These are phyloP conservation scores for Metallyticus violacea DNA, from an alignment of 2,888 invertebrate genomes.

Conservation along the genomic window DNA sequence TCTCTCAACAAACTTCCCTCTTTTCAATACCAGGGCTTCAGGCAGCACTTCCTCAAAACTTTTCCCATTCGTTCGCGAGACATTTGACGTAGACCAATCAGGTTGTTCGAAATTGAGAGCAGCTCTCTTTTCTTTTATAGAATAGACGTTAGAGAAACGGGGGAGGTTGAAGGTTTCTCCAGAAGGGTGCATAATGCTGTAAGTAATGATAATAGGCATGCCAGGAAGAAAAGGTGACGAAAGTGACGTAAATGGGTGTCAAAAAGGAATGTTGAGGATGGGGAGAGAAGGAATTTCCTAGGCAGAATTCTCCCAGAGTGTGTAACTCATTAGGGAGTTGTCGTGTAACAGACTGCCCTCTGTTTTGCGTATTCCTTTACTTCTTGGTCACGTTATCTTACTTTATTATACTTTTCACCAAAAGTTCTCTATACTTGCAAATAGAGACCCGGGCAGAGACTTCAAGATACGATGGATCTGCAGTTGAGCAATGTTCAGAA, in stretches of 20 bases:
- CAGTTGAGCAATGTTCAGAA: no score
- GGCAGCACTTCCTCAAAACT: neutral
- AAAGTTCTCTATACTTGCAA: neutral
- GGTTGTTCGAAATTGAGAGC: neutral
- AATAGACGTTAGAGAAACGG: neutral
- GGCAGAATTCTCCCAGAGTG: neutral
- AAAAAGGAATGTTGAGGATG: neutral
- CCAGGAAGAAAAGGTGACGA: neutral
- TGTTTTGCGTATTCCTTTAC: neutral
- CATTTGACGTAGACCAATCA: slow-evolving; percentile 21
- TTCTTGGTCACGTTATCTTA: neutral
- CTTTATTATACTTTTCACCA: neutral
- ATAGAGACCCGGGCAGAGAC: neutral
- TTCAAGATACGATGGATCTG: no score
- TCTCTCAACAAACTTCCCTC: neutral
- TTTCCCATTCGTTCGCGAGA: slow-evolving; percentile 22
- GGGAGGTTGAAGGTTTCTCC: neutral
- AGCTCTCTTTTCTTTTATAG: neutral
- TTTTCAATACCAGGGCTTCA: slow-evolving; percentile 8
- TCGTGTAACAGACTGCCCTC: neutral
- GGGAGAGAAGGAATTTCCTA: neutral
- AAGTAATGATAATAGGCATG: neutral
- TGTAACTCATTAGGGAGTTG: neutral
- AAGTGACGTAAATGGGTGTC: no score
- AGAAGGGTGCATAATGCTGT: neutral